Evolutionary conservation across 2,888 invertebrate species (phyloP).

Genomic region (Clitarchus hookeri): DNA sequence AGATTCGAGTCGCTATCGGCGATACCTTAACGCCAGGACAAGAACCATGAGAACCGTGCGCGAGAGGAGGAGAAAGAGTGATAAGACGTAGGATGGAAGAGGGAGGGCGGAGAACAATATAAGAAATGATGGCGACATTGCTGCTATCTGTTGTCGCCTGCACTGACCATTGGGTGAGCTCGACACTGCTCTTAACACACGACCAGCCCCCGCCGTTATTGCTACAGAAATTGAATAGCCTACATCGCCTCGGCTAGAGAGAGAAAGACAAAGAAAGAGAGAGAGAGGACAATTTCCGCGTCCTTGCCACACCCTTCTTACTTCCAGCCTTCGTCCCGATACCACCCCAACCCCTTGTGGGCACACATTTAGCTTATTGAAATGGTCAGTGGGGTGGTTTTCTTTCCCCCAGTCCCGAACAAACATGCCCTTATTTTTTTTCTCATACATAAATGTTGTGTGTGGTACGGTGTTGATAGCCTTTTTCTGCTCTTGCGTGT

Average conservation of each 20-base stretch:
- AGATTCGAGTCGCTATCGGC: background rate
- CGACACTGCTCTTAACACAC: slow-evolving; percentile 8
- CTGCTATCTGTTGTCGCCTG: slow-evolving; percentile 2
- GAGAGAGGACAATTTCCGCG: background rate
- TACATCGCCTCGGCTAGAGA: background rate
- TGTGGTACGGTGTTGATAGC: background rate
- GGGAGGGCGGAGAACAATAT: background rate
- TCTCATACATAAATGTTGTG: background rate
- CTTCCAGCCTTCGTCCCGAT: background rate
- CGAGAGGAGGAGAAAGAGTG: background rate
- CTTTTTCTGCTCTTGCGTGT: background rate
- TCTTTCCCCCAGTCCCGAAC: background rate
- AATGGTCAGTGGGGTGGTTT: background rate
- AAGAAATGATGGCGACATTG: slow-evolving; percentile 14
- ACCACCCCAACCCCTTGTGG: background rate
- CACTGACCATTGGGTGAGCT: background rate
- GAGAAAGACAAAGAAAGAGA: background rate
- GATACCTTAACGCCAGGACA: background rate
- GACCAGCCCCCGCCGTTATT: background rate
- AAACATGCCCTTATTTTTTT: slow-evolving; percentile 3
- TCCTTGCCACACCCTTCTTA: background rate
- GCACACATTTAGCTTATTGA: background rate
- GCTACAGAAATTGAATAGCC: slow-evolving; percentile 9
- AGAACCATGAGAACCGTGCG: background rate
- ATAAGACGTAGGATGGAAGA: background rate